Evolutionary conservation across 2,797 vertebrate genomes (phyloP).

Genomic region (Sebastes minor): DNA sequence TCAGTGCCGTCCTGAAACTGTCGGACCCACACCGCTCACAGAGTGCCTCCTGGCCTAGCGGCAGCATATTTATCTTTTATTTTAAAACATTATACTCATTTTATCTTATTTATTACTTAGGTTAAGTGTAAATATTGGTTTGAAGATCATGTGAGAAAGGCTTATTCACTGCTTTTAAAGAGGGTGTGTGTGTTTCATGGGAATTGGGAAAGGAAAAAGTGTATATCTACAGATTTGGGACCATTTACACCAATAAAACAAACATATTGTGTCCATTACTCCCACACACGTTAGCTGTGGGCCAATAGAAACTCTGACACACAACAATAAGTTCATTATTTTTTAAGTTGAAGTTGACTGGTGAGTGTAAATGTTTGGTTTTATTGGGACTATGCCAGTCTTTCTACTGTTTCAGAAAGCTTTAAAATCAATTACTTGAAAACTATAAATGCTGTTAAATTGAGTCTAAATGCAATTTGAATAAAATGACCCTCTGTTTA

Average conservation of each 20-base stretch:
- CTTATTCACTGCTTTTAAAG: conserved; percentile 35
- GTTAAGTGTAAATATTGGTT: conserved; percentile 74
- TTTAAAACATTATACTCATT: conserved; percentile 57
- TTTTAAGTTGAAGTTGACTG: too few species aligned
- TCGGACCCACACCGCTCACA: conserved; percentile 7
- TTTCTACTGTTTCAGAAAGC: not conserved
- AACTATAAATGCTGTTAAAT: not conserved
- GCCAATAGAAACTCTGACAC: not conserved
- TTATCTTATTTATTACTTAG: conserved; percentile 79
- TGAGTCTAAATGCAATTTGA: not conserved
- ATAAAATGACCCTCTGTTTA: not conserved
- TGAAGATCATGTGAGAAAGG: conserved; percentile 43
- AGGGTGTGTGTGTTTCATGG: conserved; percentile 29
- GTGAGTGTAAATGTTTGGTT: not conserved
- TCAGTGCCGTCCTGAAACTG: conserved; percentile 30
- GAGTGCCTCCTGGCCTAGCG: conserved; percentile 52
- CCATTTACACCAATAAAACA: not conserved
- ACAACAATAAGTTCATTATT: not conserved
- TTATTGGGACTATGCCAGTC: not conserved
- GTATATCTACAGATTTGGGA: not conserved
- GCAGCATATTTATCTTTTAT: conserved; percentile 70
- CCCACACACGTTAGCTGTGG: not conserved
- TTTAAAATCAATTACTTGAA: not conserved
- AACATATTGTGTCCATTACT: not conserved
- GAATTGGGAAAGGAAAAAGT: not conserved